Evolutionary conservation across 30 jellyfish, hydroid and myxozoan genomes (phyloP), one percentile per base, ranked within the genome.

Genomic region (Turritopsis dohrnii): DNA sequence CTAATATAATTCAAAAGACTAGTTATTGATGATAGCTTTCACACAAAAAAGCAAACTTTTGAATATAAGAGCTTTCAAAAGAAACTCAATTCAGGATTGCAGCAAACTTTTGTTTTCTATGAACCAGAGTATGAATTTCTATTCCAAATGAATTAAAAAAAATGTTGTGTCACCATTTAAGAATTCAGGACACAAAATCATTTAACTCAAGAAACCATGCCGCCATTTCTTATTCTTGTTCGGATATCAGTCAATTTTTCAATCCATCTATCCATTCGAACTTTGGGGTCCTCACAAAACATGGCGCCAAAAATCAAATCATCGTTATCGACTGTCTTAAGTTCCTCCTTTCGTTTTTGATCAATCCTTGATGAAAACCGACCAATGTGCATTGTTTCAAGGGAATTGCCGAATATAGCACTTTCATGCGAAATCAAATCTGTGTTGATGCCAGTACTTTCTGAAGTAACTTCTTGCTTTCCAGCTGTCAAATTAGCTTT

Each of bases 301-400:
- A 80, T 80, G 4, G 87, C 87, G 9, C 87, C 87, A 80, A 80
- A 80, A 52, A 80, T 80, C 31, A 80, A 54, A 65, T 80, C 87
- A 80, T 80, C 80, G 26, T n/a, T 80, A 31, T 80, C 87, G 16
- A 80, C 16, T 23, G 29, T 65, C 66, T 80, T 80, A 1, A 80
- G 54, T 20, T 19, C 19, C 1, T 80, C 87, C 28, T 80, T 80
- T 52, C 84, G 65, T n/a, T 80, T 69, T 23, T 66, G 41, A n/a
- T 52, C 54, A 13, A 80, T 52, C 66, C 84, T 54, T 0, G 87
- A 80, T 25, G 79, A 26, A 80, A 80, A 80, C 54, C 65, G 22
- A 0, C 84, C 84, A 20, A 80, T 53, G 53, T 80, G 87, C 87
- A 80, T 80, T 17, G 87, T 80, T 25, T 80, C 87, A 52, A 52